Percentiles rank a stretch among this genome's conserved stretches.
phyloP scores from a whole-genome alignment of 2,113 vertebrate species.

The Epinephelus fuscoguttatus region DNA sequence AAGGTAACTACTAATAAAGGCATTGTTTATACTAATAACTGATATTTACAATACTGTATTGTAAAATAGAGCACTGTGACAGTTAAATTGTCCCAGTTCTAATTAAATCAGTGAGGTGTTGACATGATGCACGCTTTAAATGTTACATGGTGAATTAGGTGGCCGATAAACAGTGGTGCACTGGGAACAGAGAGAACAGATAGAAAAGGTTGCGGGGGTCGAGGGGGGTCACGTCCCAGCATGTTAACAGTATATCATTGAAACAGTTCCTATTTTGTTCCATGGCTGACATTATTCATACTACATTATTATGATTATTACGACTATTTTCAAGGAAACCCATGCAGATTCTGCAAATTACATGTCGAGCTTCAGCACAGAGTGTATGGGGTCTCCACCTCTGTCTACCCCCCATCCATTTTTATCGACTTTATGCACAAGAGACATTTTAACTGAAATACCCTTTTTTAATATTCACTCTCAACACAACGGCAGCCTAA shows the following conservation, averaged over 20 bases:
- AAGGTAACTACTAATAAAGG: not conserved
- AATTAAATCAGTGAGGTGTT: not conserved
- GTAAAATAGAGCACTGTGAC: not conserved
- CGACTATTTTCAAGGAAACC: slow-evolving; percentile 32
- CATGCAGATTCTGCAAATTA: slow-evolving; percentile 40
- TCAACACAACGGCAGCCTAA: slow-evolving; percentile 81
- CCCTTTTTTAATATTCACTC: slow-evolving; percentile 84
- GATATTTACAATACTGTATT: not conserved
- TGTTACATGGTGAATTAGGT: not conserved
- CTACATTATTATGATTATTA: slow-evolving; percentile 40
- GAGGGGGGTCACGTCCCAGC: not conserved
- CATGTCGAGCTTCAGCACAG: slow-evolving; percentile 13
- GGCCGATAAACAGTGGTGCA: not conserved
- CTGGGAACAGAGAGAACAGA: not conserved
- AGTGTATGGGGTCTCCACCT: slow-evolving; percentile 41
- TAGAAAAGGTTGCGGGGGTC: not conserved
- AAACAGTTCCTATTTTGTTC: slow-evolving; percentile 21
- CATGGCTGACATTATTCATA: slow-evolving; percentile 32
- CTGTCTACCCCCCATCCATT: slow-evolving; percentile 62
- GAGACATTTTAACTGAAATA: slow-evolving; percentile 78
- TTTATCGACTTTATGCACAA: slow-evolving; percentile 79
- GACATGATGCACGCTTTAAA: not conserved
- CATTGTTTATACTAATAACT: not conserved
- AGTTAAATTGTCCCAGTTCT: not conserved
- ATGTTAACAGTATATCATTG: not conserved